Evolutionary conservation across 1,140 invertebrate species (phyloP), one percentile per base, ranked within the genome.

Genomic region (Coptotermes formosanus): DNA sequence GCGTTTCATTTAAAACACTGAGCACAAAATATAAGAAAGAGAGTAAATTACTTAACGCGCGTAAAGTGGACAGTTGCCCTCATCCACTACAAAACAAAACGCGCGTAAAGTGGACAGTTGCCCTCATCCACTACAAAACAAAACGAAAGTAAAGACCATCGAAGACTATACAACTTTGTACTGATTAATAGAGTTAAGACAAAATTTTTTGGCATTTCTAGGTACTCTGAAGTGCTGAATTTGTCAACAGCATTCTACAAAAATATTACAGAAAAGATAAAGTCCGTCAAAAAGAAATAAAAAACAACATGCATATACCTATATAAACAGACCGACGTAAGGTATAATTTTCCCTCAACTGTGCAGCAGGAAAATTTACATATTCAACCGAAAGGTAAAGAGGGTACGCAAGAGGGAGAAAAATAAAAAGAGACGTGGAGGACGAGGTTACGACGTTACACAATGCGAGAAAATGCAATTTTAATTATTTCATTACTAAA

Each of bases 401-500:
- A 75, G 64, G n/a, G n/a, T 30, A 75, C 0, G 64, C 64, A 30
- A 75, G 64, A 75, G 64, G n/a, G n/a, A 75, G n/a, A 75, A 75
- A 75, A 30, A 75, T 30, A 75, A 75, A 75, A 75, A 75, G 64
- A 75, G 64, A 30, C 64, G 64, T 9, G 64, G 64, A 75, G 64
- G 25, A 75, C 9, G 64, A 30, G 64, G 64, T 75, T 30, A 75
- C 64, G 64, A 75, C 64, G 64, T 30, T n/a, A 75, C 64, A 75
- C 64, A 75, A 75, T 75, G 64, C 64, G 64, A 75, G 64, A 75
- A 75, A 75, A 75, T 75, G 64, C 64, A 75, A 75, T 75, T 75
- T 75, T 75, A 75, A 75, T 75, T 75, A 75, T 75, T 75, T 75
- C 64, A 75, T 75, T 75, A 75, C 64, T 12, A 75, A 75, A 75